Conservation (phyloP, 2,113 vertebrate species). For the Orthonyx spaldingii region DNA sequence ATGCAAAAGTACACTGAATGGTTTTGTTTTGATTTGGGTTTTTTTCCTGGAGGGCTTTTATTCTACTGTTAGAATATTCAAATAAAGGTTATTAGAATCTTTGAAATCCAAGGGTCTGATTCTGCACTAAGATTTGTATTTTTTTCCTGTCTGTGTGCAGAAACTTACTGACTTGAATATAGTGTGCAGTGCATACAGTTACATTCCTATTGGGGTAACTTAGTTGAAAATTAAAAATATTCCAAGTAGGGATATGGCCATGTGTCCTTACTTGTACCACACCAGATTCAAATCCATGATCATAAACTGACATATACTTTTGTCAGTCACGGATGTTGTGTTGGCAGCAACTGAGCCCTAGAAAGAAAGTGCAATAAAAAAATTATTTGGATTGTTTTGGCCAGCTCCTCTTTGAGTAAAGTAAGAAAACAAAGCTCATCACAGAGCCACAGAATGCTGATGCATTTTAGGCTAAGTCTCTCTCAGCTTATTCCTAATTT, state of each 20-base stretch:
- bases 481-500: background rate
- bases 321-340: background rate
- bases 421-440: background rate
- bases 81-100: background rate
- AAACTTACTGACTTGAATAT: background rate
- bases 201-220: background rate
- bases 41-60: background rate
- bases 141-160: background rate
- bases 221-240: background rate
- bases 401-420: background rate
- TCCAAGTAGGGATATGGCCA: background rate
- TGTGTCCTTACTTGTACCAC: background rate
- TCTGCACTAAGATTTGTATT: background rate
- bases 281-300: background rate
- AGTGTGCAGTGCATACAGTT: background rate
- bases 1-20: background rate
- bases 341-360: background rate
- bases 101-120: background rate
- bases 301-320: background rate
- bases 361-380: background rate
- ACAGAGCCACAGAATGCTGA: background rate
- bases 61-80: background rate
- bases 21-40: rapidly evolving
- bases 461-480: background rate
- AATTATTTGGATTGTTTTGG: background rate